Base-by-base conservation (phyloP, 2,888 invertebrate genomes). In the Coleophora deauratella region DNA sequence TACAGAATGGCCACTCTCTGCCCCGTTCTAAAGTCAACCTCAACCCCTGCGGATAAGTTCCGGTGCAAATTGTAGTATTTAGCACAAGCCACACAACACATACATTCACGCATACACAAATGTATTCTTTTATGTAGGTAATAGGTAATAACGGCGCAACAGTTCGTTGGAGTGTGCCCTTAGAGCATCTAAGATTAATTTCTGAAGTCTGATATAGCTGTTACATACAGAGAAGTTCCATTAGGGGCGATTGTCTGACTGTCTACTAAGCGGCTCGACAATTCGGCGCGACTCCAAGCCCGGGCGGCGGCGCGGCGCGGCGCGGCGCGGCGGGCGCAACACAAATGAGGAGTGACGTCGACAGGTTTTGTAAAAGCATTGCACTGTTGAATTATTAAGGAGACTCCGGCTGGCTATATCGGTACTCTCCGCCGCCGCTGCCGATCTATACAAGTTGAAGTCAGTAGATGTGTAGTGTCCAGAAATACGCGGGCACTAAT, bases 281-380 rank as follows among this genome's bases (percentile, higher is more conserved):
- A 73, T 82, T 69, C 69, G 64, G 62, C 72, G 76, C 77, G 80
- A 65, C 67, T 70, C 80, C 79, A 84, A 82, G n/a, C n/a, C n/a
- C n/a, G n/a, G n/a, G n/a, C n/a, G n/a, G n/a, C 75, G 80, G 62
- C 59, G 3, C 21, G 21, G 21, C n/a, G n/a, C n/a, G n/a, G n/a
- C n/a, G 21, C 21, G 21, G 21, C 21, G 21, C 21, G 21, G 21
- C 3, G 3, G 65, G 55, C 52, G 68, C 74, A n/a, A n/a, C n/a
- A n/a, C 68, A 85, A 84, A 85, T 85, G 78, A 85, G 75, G 80
- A 85, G 78, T 84, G 84, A 84, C 84, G 81, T 52, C 67, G 82
- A 85, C 84, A 85, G 80, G 78, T 80, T 84, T 81, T 84, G 84
- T 85, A 84, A 85, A 84, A 85, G 84, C 84, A 85, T 85, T 84